Evolutionary conservation across 2,888 invertebrate species (phyloP), one percentile per base, ranked within the genome.

Genomic region (Morpho achilles): DNA sequence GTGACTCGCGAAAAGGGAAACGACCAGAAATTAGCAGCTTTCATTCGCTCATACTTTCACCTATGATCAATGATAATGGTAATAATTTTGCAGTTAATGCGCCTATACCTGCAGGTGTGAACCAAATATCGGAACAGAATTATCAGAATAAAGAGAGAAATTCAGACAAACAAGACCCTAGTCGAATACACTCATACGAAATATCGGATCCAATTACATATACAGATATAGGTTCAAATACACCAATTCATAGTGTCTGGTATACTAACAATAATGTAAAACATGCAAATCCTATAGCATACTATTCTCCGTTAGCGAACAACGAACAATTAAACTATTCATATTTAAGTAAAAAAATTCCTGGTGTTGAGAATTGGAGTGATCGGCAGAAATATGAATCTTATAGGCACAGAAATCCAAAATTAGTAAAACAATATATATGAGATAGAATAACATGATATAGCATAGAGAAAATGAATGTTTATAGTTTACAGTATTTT

Each of bases 291-390:
- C 40, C 10, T 48, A 48, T 16, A 52, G 22, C 39, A 48, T 43
- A 42, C 45, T 53, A 23, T 46, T 40, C 43, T 50, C 53, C 53
- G 9, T 49, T 50, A 23, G 44, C 3, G 32, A 39, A 49, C 8
- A 23, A 52, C 43, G 60, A 63, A 40, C 50, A 66, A 22, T 57
- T 61, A 52, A 65, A 62, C n/a, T 71, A 70, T 60, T 59, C 60
- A 48, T 46, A 73, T 44, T 74, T 73, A 60, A 72, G 69, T 10
- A 63, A 67, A 6, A 65, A 69, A 47, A 68, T 72, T n/a, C 76
- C 76, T 39, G 54, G 70, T 44, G 61, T 65, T 8, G 64, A 67
- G 47, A 65, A 68, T 10, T 76, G 72, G 74, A 59, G 65, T 41
- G 58, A 67, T 50, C 63, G 59, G 48, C 39, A 52, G 54, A 64